A percentile compares a stretch with the other conserved stretches of the same genome.
These are phyloP conservation scores for Bovichtus diacanthus DNA, from an alignment of 2,797 vertebrate species.

Conservation along the genomic window DNA sequence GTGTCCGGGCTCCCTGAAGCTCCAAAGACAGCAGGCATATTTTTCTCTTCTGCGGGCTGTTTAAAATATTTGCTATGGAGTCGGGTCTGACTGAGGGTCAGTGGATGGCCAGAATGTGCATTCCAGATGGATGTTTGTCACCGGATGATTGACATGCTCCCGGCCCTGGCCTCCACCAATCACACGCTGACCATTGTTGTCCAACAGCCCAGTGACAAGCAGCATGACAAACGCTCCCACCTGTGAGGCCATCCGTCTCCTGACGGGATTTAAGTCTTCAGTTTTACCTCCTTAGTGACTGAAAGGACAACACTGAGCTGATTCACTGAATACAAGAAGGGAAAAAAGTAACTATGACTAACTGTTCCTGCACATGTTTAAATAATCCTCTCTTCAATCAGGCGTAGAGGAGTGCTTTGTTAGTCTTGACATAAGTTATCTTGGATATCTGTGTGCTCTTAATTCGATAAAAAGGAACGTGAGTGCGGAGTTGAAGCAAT, in stretches of 20 bases:
- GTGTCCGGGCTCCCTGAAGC: conserved; percentile 64
- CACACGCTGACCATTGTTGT: conserved; percentile 68
- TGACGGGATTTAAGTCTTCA: conserved; percentile 18
- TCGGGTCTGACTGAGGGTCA: conserved; percentile 59
- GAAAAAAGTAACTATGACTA: background rate
- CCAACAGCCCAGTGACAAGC: conserved; percentile 66
- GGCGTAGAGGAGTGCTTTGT: background rate
- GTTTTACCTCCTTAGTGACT: conserved; percentile 5
- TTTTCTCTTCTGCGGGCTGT: conserved; percentile 56
- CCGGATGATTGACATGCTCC: conserved; percentile 60
- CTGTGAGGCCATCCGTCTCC: conserved; percentile 74
- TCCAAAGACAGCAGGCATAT: conserved; percentile 70
- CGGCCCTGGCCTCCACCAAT: conserved; percentile 64
- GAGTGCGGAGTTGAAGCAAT: background rate
- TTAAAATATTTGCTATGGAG: conserved; percentile 69
- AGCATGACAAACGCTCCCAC: conserved; percentile 73
- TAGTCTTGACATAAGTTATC: background rate
- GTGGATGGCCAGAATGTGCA: conserved; percentile 64
- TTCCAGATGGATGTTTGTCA: conserved; percentile 77
- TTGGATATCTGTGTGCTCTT: background rate
- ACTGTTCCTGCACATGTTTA: conserved; percentile 3
- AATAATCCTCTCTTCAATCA: conserved; percentile 3
- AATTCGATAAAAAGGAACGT: conserved; percentile 1
- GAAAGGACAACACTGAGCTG: conserved; percentile 31
- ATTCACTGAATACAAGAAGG: background rate